Base-by-base conservation (phyloP, 1,140 invertebrate species). In the Scaptomyza graminum region DNA sequence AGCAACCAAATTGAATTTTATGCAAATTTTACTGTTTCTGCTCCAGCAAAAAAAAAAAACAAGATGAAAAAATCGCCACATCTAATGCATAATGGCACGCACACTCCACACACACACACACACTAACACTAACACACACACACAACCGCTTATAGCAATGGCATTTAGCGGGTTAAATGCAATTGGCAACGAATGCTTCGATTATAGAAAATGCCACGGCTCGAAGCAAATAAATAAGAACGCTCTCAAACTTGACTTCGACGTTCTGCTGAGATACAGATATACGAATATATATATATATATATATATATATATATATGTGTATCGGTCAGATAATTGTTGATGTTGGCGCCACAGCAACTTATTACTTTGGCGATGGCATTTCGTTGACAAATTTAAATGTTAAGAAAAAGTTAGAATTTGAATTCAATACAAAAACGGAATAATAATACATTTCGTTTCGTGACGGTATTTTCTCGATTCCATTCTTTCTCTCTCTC, bases 1-100 rank as follows among this genome's bases (percentile, higher is more conserved):
- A 62, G 65, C 75, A 72, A 47, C 57, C 76, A 88, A 87, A 88
- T 87, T 87, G 83, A 88, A 88, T 88, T 87, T 88, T 88, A 88
- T 87, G 83, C 84, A 88, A 88, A 88, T 87, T 88, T 87, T 68
- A 69, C 64, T 64, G 82, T 68, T 85, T 72, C 64, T 79, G 69
- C 65, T 84, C 31, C 73, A 65, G 78, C 78, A 70, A 57, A n/a
- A 50, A 34, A 74, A 57, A 50, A 31, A 7, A 34, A 46, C 64
- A 74, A 76, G 8, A 16, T 7, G 22, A 46, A 64, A 74, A 76
- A 83, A 88, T 79, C 79, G 72, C 83, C 83, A 87, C 79, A 82
- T 83, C 83, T 87, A 87, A 87, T 88, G 84, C 80, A 80, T 89
- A 89, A 88, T 83, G 67, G 72, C 76, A 74, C 65, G 56, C 73